phyloP scores from a whole-genome alignment of 2,797 vertebrate genomes.

The Danio aesculapii region DNA sequence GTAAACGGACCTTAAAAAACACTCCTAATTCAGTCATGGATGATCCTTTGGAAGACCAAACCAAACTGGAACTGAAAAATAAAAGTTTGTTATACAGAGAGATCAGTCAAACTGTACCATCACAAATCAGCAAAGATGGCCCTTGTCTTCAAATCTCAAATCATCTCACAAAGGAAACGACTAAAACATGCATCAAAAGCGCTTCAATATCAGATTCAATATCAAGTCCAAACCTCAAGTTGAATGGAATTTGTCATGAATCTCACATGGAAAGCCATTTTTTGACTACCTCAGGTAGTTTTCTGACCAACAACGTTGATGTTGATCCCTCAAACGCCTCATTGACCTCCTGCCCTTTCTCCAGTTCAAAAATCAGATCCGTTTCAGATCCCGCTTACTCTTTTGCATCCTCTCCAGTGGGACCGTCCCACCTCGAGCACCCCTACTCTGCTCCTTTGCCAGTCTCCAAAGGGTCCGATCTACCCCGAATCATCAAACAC shows the following conservation, averaged over 20 bases:
- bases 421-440: background rate
- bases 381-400: background rate
- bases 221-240: background rate
- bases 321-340: background rate
- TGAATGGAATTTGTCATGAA: slow-evolving; percentile 24
- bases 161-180: background rate
- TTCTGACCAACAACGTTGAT: slow-evolving; percentile 53
- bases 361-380: slow-evolving; percentile 22
- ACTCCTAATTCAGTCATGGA: slow-evolving; percentile 32
- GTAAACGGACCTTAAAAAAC: slow-evolving; percentile 42
- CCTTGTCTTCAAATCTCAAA: slow-evolving; percentile 23
- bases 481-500: slow-evolving; percentile 79
- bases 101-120: slow-evolving; percentile 2
- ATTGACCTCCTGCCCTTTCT: background rate
- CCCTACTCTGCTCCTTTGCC: background rate
- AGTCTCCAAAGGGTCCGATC: slow-evolving; percentile 56
- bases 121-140: slow-evolving; percentile 5
- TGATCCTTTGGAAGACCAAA: background rate
- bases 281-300: slow-evolving; percentile 1
- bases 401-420: slow-evolving; percentile 4
- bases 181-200: background rate
- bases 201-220: background rate
- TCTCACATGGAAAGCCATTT: background rate
- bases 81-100: background rate
- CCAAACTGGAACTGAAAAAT: slow-evolving; percentile 20